Conservation (phyloP, 2,888 invertebrate genomes). For the Leucophenga maculata region DNA sequence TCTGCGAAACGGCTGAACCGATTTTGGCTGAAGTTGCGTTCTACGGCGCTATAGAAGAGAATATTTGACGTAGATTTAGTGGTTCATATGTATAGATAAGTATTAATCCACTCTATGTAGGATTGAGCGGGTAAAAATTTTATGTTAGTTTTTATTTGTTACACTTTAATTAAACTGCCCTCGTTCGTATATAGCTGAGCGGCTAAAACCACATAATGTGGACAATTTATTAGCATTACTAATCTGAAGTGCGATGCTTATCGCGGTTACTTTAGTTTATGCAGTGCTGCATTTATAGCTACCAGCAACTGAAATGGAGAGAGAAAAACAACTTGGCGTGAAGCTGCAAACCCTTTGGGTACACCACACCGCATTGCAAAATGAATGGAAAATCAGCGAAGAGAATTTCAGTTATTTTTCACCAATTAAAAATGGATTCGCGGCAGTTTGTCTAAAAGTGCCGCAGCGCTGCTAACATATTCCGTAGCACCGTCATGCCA, state of each 20-base stretch:
- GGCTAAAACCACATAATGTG: conserved; percentile 45
- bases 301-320: conserved; percentile 30
- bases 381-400: conserved; percentile 47
- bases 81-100: no score
- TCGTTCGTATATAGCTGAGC: background rate
- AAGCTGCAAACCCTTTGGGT: conserved; percentile 2
- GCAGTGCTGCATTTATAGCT: conserved; percentile 18
- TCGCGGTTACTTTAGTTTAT: conserved; percentile 38
- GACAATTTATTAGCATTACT: conserved; percentile 61
- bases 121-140: conserved; percentile 49
- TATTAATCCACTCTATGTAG: no score
- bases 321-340: background rate
- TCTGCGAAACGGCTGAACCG: no score
- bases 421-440: conserved; percentile 64
- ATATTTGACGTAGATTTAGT: no score
- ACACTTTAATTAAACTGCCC: background rate
- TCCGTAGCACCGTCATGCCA: background rate
- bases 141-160: no score
- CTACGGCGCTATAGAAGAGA: no score
- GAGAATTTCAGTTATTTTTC: conserved; percentile 58
- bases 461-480: conserved; percentile 44
- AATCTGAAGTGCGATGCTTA: conserved; percentile 57
- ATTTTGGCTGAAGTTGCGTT: no score
- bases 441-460: conserved; percentile 47
- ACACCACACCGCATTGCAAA: conserved; percentile 20